Percentiles rank a stretch among this genome's conserved stretches.
These are phyloP conservation scores for Cyclina sinensis DNA, from an alignment of 1,140 invertebrate species.

Conservation along the genomic window DNA sequence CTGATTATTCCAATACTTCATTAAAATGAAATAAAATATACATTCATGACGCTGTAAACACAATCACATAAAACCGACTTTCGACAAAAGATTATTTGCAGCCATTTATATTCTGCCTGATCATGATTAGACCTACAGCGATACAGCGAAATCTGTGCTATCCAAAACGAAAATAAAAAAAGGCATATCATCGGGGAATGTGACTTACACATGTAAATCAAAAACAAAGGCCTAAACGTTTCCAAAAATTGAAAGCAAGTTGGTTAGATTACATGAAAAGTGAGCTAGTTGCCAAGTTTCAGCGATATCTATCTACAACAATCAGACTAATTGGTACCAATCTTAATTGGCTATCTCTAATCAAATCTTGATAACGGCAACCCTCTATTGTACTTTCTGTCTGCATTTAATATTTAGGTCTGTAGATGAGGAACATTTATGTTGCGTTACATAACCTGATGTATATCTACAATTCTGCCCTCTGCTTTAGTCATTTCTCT, in stretches of 20 bases:
- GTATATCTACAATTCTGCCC: background rate
- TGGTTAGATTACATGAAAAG: conserved; percentile 20
- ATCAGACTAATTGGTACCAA: conserved; percentile 24
- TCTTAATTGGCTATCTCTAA: conserved; percentile 34
- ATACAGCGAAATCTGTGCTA: no score
- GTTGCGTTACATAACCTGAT: background rate
- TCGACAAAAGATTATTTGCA: no score
- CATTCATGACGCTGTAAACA: background rate
- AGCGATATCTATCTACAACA: background rate
- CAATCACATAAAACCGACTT: background rate
- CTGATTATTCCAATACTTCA: background rate
- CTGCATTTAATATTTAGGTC: background rate
- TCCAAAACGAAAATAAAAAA: background rate
- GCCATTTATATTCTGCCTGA: no score
- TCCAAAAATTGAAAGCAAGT: conserved; percentile 28
- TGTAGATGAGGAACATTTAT: background rate
- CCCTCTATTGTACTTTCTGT: background rate
- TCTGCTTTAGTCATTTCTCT: background rate
- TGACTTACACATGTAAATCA: conserved; percentile 18
- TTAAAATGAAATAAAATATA: background rate
- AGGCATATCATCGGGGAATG: background rate
- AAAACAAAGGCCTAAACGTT: background rate
- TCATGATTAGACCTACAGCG: no score
- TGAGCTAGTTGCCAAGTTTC: conserved; percentile 5
- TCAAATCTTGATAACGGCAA: conserved; percentile 5